phyloP scores from a whole-genome alignment of 2,113 vertebrate species.

The Cyanistes caeruleus region DNA sequence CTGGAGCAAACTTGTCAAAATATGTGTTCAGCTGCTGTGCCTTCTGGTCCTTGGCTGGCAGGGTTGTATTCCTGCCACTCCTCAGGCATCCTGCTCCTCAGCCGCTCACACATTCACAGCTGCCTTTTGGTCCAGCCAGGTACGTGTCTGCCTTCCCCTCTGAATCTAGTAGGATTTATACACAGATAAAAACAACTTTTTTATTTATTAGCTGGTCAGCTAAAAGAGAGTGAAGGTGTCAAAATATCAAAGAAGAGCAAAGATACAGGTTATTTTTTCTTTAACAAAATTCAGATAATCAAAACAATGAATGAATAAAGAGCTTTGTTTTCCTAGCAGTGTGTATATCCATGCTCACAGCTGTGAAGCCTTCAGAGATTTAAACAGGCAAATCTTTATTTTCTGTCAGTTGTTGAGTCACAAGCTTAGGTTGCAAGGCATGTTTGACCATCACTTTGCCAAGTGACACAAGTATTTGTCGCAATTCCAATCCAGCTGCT shows the following conservation, averaged over 20 bases:
- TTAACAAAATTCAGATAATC: not conserved
- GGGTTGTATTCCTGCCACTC: not conserved
- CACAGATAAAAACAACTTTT: not conserved
- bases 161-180: not conserved
- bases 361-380: constrained; percentile 38
- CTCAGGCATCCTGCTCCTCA: not conserved
- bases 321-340: constrained; percentile 14
- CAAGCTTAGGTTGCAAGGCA: constrained; percentile 20
- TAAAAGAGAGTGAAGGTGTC: not conserved
- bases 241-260: not conserved
- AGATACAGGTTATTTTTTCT: not conserved
- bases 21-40: not conserved
- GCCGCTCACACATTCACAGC: not conserved
- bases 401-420: constrained; percentile 42
- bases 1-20: not conserved
- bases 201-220: not conserved
- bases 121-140: not conserved
- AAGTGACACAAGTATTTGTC: constrained; percentile 46
- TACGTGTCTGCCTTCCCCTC: not conserved
- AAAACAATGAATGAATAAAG: not conserved
- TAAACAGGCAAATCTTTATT: constrained; percentile 58
- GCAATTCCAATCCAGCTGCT: constrained; percentile 21
- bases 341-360: not conserved
- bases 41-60: constrained; percentile 11
- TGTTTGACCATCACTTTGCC: not conserved